Evolutionary conservation across 2,888 invertebrate genomes (phyloP), one percentile per base, ranked within the genome.

Genomic region (Deroplatys truncata): DNA sequence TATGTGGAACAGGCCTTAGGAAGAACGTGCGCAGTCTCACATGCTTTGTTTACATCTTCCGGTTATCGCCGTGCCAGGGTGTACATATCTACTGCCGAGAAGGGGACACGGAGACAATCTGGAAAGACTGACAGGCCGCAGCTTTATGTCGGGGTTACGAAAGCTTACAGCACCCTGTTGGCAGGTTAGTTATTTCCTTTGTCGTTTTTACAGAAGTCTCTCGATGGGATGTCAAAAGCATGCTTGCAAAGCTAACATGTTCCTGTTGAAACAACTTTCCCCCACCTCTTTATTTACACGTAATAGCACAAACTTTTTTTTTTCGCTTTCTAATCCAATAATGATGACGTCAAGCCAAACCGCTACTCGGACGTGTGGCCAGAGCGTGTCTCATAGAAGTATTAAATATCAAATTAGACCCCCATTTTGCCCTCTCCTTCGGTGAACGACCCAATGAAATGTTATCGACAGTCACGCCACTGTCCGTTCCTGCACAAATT

Each of bases 381-480:
- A 72, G 56, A 87, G 87, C 87, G 83, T 83, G 87, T 87, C 83
- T 43, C 83, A 35, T 35, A 87, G n/a, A n/a, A 87, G 87, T 35
- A 83, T 82, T 87, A 83, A 87, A 82, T 87, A 87, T 43, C 83
- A 83, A 87, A 87, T 87, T 87, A 87, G 83, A n/a, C 43, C 25
- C 43, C 72, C 56, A 72, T 72, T 72, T 72, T 72, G 25, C 86
- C 86, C 43, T 25, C 8, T 16, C 83, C 87, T 43, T 28, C 31
- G 82, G 83, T 83, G 87, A 85, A 35, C 87, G 43, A 83, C 31
- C 83, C 83, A 43, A 83, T 83, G 83, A 82, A 87, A 87, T 87
- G 83, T 87, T 87, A 87, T 31, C 82, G 82, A n/a, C 35, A 82
- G 82, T 87, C 87, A 87, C 87, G 87, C 87, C 29, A 87, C 31